These are phyloP conservation scores for Mesocricetus auratus DNA, from an alignment of 2,113 vertebrate genomes.

Conservation along the genomic window DNA sequence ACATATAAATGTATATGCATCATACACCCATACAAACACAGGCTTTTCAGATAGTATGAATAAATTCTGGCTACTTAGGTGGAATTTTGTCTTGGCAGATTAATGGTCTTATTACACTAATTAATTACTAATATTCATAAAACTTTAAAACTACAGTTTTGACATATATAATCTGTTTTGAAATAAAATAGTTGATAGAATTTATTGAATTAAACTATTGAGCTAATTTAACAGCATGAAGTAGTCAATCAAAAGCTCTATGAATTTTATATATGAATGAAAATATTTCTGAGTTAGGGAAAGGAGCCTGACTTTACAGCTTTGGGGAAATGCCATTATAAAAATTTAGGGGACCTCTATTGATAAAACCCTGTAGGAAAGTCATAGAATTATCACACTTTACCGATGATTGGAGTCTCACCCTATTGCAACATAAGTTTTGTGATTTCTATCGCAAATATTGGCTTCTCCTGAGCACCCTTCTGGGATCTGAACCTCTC, in stretches of 20 bases:
- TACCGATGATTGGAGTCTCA: not conserved
- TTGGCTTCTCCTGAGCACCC: not conserved
- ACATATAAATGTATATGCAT: not conserved
- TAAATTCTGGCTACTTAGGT: constrained; percentile 16
- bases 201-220: constrained; percentile 38
- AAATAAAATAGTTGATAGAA: constrained; percentile 10
- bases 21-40: not conserved
- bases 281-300: not conserved
- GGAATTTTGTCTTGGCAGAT: constrained; percentile 12
- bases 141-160: not conserved
- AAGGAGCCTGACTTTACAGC: not conserved
- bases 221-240: constrained; percentile 28
- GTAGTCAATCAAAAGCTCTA: constrained; percentile 16
- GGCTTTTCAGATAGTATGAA: constrained; percentile 26
- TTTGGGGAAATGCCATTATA: constrained; percentile 42
- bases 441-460: not conserved
- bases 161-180: not conserved
- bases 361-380: constrained; percentile 4
- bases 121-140: constrained; percentile 32
- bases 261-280: constrained; percentile 28
- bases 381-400: not conserved
- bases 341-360: constrained; percentile 57
- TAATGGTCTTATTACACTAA: not conserved
- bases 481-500: not conserved
- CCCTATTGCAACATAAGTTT: not conserved